Conservation (phyloP, 2,113 vertebrate species). For the Elaphurus davidianus region DNA sequence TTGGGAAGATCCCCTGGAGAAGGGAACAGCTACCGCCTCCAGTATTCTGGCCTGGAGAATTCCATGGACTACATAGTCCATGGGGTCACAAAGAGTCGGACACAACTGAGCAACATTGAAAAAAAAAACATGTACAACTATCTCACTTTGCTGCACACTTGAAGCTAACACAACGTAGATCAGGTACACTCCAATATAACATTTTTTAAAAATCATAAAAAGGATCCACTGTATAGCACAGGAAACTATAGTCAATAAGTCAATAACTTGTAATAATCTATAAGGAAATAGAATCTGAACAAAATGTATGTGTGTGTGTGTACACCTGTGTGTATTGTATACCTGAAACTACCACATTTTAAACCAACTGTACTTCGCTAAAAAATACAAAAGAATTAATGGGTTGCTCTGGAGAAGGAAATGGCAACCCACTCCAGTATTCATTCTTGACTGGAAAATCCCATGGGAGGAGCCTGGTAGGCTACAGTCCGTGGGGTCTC, state of each 20-base stretch:
- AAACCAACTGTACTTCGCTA: neutral
- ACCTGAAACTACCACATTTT: neutral
- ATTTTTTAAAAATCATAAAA: neutral
- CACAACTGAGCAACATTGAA: neutral
- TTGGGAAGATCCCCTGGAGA: neutral
- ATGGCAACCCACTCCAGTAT: no score
- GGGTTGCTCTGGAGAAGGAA: neutral
- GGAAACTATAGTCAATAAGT: neutral
- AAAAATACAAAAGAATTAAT: neutral
- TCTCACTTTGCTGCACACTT: neutral
- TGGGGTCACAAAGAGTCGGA: neutral
- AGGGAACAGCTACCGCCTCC: neutral
- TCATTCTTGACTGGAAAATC: no score
- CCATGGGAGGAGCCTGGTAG: no score
- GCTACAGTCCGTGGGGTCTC: no score
- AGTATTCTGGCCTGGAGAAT: neutral
- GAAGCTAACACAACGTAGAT: neutral
- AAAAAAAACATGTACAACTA: no score
- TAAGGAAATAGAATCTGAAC: neutral
- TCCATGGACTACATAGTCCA: neutral
- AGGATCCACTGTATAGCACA: neutral
- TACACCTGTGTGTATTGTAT: neutral
- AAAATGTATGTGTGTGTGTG: neutral
- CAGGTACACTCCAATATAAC: neutral
- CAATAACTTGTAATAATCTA: neutral